Evolutionary conservation across 2,797 vertebrate species (phyloP).

Genomic region (Chrysocyon brachyurus): DNA sequence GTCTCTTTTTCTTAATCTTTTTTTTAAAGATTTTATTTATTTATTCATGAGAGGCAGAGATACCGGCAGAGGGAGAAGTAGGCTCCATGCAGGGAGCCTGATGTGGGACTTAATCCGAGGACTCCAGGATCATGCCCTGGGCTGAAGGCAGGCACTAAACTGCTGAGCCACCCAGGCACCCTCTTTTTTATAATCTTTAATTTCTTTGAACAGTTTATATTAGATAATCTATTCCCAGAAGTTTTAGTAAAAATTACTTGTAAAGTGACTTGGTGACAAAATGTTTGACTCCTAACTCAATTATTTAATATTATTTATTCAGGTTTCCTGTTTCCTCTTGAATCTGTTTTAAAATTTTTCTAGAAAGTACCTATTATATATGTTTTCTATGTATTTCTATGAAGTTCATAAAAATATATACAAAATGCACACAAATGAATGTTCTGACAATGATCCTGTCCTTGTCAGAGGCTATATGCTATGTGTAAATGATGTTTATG

Average conservation of each 20-base stretch:
- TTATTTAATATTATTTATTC: background rate
- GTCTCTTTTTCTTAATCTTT: background rate
- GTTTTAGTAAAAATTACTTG: background rate
- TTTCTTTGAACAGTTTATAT: background rate
- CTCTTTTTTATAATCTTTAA: background rate
- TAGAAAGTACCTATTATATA: background rate
- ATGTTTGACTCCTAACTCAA: background rate
- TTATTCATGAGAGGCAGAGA: too few relatives aligned
- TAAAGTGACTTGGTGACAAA: background rate
- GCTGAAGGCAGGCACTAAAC: too few relatives aligned
- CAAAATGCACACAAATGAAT: background rate
- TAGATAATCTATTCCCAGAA: background rate
- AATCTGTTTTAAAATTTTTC: background rate
- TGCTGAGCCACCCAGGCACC: too few relatives aligned
- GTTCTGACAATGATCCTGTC: too few relatives aligned
- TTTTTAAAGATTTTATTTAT: too few relatives aligned
- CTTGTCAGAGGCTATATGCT: background rate
- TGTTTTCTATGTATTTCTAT: background rate
- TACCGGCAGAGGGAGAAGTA: too few relatives aligned
- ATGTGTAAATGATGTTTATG: background rate
- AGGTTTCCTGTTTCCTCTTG: background rate
- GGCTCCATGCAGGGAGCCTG: too few relatives aligned
- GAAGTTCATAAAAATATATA: background rate
- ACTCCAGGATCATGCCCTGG: too few relatives aligned
- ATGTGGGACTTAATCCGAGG: too few relatives aligned